Evolutionary conservation across 2,797 vertebrate species (phyloP).

Genomic region (Clarias fuscus): DNA sequence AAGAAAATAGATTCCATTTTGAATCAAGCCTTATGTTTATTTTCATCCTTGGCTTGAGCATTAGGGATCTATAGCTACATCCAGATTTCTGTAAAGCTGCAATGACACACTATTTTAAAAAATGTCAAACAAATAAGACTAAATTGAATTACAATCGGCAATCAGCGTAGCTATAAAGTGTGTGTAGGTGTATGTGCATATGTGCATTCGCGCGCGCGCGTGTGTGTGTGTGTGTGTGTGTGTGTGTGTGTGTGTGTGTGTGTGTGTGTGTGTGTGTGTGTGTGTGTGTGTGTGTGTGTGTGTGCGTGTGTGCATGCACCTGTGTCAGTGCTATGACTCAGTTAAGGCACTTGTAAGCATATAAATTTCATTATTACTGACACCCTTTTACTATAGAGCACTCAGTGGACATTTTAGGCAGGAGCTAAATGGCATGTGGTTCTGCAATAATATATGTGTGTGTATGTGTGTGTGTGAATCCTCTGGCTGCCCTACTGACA

Average conservation of each 20-base stretch:
- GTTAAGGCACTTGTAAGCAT: background rate
- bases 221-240: background rate
- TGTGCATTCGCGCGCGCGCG: background rate
- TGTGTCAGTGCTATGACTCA: background rate
- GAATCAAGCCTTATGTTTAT: background rate
- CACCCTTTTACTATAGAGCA: constrained; percentile 42
- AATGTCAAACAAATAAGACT: background rate
- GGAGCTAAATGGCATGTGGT: constrained; percentile 63
- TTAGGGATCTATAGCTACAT: background rate
- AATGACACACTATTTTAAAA: background rate
- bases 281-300: background rate
- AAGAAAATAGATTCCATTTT: background rate
- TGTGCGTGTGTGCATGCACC: background rate
- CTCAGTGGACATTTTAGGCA: constrained; percentile 48
- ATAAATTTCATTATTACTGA: constrained; percentile 18
- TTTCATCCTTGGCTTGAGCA: background rate
- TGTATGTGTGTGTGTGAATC: constrained; percentile 40
- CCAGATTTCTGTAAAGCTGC: background rate
- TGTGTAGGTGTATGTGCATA: background rate
- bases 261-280: background rate
- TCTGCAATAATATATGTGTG: constrained; percentile 38
- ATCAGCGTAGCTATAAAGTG: background rate
- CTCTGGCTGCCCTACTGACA: constrained; percentile 66
- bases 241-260: background rate
- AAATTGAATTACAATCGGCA: background rate